Evolutionary conservation across 2,888 invertebrate species (phyloP).

Genomic region (Tribolium freemani): DNA sequence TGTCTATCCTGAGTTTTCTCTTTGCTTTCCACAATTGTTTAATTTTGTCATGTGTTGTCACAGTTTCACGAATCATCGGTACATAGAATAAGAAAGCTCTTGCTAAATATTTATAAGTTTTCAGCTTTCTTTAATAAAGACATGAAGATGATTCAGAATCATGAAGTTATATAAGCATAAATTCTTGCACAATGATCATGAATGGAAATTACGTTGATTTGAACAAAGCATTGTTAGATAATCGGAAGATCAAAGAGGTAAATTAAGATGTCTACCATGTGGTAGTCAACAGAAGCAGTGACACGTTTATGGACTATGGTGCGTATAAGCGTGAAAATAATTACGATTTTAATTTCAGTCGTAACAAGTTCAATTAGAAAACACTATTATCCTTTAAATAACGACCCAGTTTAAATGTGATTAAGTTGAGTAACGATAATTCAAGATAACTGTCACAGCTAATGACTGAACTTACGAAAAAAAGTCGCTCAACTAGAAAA

Average conservation of each 20-base stretch:
- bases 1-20: constrained; percentile 13
- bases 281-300: constrained; percentile 4
- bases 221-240: constrained; percentile 14
- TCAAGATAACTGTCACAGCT: too few relatives aligned
- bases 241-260: constrained; percentile 7
- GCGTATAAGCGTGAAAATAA: constrained; percentile 33
- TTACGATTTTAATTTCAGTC: constrained; percentile 28
- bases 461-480: background rate
- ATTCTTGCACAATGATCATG: constrained; percentile 16
- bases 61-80: constrained; percentile 13
- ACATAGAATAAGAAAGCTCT: constrained; percentile 26
- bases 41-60: constrained; percentile 36
- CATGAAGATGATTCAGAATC: background rate
- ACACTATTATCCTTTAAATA: background rate
- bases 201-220: constrained; percentile 16
- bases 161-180: constrained; percentile 5
- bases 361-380: constrained; percentile 21
- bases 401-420: background rate
- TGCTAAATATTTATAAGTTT: constrained; percentile 12
- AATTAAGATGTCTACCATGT: background rate
- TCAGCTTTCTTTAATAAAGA: background rate
- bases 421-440: background rate
- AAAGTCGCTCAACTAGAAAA: background rate
- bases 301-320: constrained; percentile 27
- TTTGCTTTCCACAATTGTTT: constrained; percentile 40